A percentile compares a stretch with the other conserved stretches of the same genome.
Conservation (phyloP, 1,140 invertebrate genomes). For the Lepidurus couesii region DNA sequence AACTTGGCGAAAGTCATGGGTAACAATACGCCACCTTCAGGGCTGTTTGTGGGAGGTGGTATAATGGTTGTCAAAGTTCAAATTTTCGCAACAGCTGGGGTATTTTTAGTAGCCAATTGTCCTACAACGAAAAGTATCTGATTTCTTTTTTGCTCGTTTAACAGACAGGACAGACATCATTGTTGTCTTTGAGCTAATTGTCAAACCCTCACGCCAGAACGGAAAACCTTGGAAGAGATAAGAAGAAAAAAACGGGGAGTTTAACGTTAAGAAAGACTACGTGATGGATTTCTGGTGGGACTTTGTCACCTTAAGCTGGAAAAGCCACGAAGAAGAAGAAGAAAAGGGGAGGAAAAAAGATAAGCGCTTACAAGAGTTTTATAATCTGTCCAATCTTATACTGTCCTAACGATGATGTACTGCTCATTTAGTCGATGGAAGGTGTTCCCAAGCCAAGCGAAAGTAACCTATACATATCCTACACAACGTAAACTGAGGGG, state of each 20-base stretch:
- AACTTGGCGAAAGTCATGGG: background rate
- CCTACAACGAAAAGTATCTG: background rate
- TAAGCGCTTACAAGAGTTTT: background rate
- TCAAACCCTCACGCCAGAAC: background rate
- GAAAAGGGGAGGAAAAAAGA: background rate
- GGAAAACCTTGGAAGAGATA: constrained; percentile 1
- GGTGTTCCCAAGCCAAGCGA: too few species aligned
- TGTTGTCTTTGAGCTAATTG: constrained; percentile 11
- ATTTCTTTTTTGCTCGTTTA: background rate
- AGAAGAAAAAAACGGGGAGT: background rate
- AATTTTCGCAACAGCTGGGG: background rate
- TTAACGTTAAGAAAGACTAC: background rate
- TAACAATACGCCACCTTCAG: background rate
- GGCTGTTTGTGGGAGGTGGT: background rate
- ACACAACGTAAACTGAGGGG: too few species aligned
- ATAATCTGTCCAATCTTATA: too few species aligned
- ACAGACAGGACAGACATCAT: background rate
- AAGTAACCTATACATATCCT: too few species aligned
- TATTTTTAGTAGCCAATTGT: background rate
- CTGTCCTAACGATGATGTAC: too few species aligned
- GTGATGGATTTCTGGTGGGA: background rate
- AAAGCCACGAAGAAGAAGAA: background rate
- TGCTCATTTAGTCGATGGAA: too few species aligned
- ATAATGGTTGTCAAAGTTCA: background rate
- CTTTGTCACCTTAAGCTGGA: background rate